These are phyloP conservation scores for Druon quercuslanigerum DNA, from an alignment of 1,140 invertebrate species.

Conservation along the genomic window DNA sequence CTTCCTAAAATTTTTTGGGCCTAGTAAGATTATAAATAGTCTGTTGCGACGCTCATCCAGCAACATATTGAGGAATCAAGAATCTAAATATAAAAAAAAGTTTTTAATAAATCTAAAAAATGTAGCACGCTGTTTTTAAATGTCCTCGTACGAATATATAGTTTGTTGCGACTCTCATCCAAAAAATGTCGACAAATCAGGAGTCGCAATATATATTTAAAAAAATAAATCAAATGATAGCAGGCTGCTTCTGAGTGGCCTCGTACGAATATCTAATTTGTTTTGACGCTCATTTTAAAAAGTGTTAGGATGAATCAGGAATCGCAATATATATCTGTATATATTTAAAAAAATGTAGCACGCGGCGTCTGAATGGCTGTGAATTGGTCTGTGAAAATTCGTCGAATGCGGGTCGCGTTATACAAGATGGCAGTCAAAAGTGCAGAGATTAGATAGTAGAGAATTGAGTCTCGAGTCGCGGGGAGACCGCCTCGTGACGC, in stretches of 20 bases:
- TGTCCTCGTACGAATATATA: too few species aligned
- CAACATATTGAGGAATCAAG: too few species aligned
- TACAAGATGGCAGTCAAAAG: slow-evolving; percentile 56
- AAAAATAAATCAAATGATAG: too few species aligned
- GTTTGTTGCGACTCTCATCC: too few species aligned
- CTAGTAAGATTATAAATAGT: background rate
- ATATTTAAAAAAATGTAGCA: background rate
- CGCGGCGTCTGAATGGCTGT: background rate
- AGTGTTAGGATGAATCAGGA: too few species aligned
- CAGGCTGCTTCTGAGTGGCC: too few species aligned
- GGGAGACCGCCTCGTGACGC: slow-evolving; percentile 45
- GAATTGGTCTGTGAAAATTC: background rate
- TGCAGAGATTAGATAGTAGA: slow-evolving; percentile 51
- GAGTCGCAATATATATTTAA: too few species aligned
- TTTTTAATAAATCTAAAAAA: background rate
- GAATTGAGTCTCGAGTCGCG: background rate
- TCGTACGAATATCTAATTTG: too few species aligned
- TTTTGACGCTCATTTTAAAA: too few species aligned
- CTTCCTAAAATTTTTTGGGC: background rate
- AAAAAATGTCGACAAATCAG: too few species aligned
- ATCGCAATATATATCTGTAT: too few species aligned
- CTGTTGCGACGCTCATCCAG: too few species aligned
- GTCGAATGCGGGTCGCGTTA: background rate
- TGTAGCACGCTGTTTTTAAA: background rate
- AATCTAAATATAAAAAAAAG: background rate